Evolutionary conservation across 2,113 vertebrate genomes (phyloP).

Genomic region (Azemiops feae): DNA sequence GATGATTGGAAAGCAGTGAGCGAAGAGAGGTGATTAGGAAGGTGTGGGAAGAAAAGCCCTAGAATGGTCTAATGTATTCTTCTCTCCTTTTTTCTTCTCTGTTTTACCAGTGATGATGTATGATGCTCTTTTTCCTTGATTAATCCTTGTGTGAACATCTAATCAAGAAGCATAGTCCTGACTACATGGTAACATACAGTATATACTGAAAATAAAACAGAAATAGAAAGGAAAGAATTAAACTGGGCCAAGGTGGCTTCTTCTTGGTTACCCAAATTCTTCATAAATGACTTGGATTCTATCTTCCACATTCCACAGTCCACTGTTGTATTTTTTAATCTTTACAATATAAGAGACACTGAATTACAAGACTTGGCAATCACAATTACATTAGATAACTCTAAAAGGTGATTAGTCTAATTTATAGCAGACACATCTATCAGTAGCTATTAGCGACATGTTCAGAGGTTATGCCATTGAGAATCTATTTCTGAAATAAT

Average conservation of each 20-base stretch:
- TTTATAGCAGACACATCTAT: not conserved
- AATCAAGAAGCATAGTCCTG: not conserved
- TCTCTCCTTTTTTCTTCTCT: not conserved
- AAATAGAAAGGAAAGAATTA: not conserved
- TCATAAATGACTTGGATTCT: not conserved
- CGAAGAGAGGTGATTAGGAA: not conserved
- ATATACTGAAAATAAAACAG: not conserved
- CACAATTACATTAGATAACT: not conserved
- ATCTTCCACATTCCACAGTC: not conserved
- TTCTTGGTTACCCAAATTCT: not conserved
- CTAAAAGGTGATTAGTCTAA: not conserved
- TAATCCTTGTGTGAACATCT: not conserved
- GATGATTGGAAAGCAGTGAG: not conserved
- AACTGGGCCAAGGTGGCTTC: not conserved
- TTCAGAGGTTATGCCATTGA: not conserved
- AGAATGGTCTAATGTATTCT: not conserved
- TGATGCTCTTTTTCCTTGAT: not conserved
- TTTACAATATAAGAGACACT: not conserved
- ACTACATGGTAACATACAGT: not conserved
- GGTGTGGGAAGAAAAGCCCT: not conserved
- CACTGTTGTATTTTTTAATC: not conserved
- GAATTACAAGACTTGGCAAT: not conserved
- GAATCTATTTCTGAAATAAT: not conserved
- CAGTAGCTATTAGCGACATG: not conserved
- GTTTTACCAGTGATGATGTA: not conserved